phyloP scores from a whole-genome alignment of 2,888 invertebrate species.

The Cheiracanthium punctorium region DNA sequence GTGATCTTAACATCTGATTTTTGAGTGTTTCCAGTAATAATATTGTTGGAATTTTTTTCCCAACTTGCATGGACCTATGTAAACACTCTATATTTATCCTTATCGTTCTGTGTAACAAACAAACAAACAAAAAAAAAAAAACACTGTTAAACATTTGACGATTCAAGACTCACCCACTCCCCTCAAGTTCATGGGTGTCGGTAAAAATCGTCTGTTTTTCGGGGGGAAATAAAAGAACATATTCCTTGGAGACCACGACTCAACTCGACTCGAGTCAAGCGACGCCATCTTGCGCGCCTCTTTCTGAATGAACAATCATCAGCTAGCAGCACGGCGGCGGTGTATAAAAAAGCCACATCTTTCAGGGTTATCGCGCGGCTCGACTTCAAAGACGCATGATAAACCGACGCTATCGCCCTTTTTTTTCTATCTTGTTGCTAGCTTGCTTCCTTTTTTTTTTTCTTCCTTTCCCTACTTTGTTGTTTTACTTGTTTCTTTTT shows the following conservation, averaged over 20 bases:
- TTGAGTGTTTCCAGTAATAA: no score
- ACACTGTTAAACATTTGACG: no score
- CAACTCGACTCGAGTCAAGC: background rate
- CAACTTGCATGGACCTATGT: no score
- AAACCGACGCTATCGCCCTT: constrained; percentile 67
- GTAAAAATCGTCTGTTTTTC: background rate
- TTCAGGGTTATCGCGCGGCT: constrained; percentile 65
- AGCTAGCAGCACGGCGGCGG: constrained; percentile 63
- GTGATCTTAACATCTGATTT: no score
- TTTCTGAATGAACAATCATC: constrained; percentile 67
- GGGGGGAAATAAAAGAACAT: no score
- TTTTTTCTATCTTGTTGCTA: constrained; percentile 29
- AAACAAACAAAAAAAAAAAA: no score
- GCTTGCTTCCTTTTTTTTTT: constrained; percentile 25
- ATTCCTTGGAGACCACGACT: background rate
- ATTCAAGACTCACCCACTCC: no score
- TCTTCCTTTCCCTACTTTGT: constrained; percentile 22
- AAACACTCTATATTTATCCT: no score
- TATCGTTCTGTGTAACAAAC: no score
- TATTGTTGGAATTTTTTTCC: no score
- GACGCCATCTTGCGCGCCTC: constrained; percentile 64
- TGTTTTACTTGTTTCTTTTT: constrained; percentile 32
- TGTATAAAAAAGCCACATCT: constrained; percentile 56
- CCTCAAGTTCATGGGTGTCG: background rate
- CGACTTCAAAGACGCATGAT: constrained; percentile 63